Evolutionary conservation across 1,140 invertebrate genomes (phyloP), one percentile per base, ranked within the genome.

Genomic region (Zeugodacus cucurbitae): DNA sequence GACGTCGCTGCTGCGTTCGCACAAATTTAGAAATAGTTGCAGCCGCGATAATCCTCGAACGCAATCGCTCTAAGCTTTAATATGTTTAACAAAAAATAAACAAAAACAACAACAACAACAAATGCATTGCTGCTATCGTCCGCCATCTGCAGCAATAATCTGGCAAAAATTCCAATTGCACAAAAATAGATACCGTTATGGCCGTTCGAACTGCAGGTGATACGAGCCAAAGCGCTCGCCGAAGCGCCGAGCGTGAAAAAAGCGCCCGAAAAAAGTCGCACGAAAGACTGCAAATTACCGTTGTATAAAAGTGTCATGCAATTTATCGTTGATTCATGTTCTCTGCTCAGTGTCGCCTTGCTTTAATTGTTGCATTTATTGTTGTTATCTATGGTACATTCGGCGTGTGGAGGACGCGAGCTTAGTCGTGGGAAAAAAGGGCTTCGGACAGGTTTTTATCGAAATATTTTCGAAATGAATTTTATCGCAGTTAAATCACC

Each of bases 261-360:
- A 17, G 48, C 5, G 11, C 14, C 14, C 48, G 74, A 48, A 48
- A 82, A 82, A 82, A 48, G 14, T 29, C 37, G 41, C 48, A 44
- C 10, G 41, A 82, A 82, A 48, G 74, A 14, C 22, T 37, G 74
- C 74, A 82, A 82, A 82, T 82, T 82, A 82, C 48, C 74, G 74
- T 82, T 82, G 74, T 82, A 37, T 37, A 48, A 82, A 82, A 82
- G 41, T 82, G 74, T 82, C 74, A 82, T 82, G 41, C 48, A 54
- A 82, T 82, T 82, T 82, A 34, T 29, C 74, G 41, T 48, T 82
- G 74, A 82, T 82, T 82, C 74, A 48, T 82, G 74, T 41, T 34
- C 74, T 54, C n/a, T 82, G 74, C n/a, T 82, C 44, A 41, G 74
- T 82, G 74, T 20, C n/a, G n/a, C 5, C 48, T 54, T 82, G n/a